Evolutionary conservation across 2,113 vertebrate genomes (phyloP), one percentile per base, ranked within the genome.

Genomic region (Rhea pennata): DNA sequence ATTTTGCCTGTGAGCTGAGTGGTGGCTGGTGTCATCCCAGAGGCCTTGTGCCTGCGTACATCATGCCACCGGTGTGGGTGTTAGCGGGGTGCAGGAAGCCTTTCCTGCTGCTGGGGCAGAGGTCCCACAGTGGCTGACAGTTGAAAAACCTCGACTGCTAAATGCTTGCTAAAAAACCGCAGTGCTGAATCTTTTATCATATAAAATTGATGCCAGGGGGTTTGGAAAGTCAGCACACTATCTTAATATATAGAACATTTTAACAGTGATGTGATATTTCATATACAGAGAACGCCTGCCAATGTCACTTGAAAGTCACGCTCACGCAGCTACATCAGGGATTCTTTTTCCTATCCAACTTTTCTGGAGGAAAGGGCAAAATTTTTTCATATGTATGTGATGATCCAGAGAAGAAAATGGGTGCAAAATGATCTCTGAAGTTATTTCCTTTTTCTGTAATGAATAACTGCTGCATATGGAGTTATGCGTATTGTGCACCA

Each of bases 1-100:
- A 22, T 58, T 54, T n/a, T 3, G 72, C 12, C 1, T 0, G 4
- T 12, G 36, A 40, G 26, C 50, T 9, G 29, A 36, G 22, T 70
- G 40, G 54, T 65, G 79, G n/a, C 46, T 5, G 2, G 7, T 44
- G 51, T 13, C 24, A 65, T 9, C 0, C 0, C 17, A 31, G 42
- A 33, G 13, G 26, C 42, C 33, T 71, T 0, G 0, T 44, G 58
- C 46, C 64, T 29, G 40, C 10, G 13, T 61, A 13, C 31, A 15
- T 56, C 0, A 0, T 0, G 4, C 40, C 61, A 11, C 6, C 2
- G 0, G 39, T 14, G 62, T 6, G 44, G 73, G 59, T 78, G 66
- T 22, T 42, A 71, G 7, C 56, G 24, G 70, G 33, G 27, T 46
- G 39, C 64, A 58, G 51, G 61, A 46, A 14, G 22, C 51, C 74